Evolutionary conservation across 2,797 vertebrate genomes (phyloP), one percentile per base, ranked within the genome.

Genomic region (Sebastes diploproa): DNA sequence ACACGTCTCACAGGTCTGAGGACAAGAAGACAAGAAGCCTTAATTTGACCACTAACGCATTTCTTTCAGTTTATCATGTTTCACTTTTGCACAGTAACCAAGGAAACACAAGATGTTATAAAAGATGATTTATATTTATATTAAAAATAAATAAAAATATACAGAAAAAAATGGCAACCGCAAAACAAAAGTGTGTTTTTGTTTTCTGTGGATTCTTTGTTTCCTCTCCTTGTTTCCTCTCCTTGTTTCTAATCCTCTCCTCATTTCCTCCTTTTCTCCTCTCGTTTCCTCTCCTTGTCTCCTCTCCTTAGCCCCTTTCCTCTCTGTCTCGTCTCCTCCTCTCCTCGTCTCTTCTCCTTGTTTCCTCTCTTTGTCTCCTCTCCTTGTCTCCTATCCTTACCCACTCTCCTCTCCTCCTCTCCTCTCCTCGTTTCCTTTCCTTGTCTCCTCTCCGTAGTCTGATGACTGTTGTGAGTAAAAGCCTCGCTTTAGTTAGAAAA

Each of bases 71-170:
- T 73, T 25, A 30, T 46, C 46, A 36, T 23, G 18, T 74, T 83
- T 79, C 60, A 69, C 71, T 54, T 90, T 90, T 89, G 86, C 90
- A 91, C 85, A 77, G 46, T 46, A 32, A 59, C 82, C 55, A 60
- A 29, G 30, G n/a, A 74, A 72, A 77, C 63, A 34, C 36, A 23
- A 71, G 29, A 83, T 81, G 66, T 66, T 71, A 18, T 14, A 16
- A 69, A 81, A 87, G 78, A 91, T 69, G 80, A 83, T 92, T 84
- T 91, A 90, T 92, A 91, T 92, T 93, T 92, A 77, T 91, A 91
- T 67, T 72, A 86, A 91, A 91, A 81, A 79, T 52, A 2, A 62
- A 58, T 36, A 12, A 78, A 75, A 82, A 85, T 46, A 70, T 14
- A 3, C 1, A 3, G 2, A 58, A 72, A 77, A 78, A 75, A 82